Evolutionary conservation across 92 coral and sea anemone genomes (phyloP), one percentile per base, ranked within the genome.

Genomic region (Epizoanthus ramosus): DNA sequence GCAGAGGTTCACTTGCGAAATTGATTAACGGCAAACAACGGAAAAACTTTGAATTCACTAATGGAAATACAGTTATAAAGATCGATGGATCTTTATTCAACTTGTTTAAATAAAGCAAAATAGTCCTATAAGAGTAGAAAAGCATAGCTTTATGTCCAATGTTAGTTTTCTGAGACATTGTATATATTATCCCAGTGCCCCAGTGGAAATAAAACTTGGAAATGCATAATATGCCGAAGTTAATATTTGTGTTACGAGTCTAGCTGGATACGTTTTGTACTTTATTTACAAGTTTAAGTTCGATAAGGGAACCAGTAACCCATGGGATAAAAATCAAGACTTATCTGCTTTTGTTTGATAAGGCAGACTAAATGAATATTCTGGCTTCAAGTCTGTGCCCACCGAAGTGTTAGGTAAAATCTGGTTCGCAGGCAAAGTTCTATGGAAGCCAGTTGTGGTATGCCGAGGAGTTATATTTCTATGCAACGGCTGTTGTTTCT

Each of bases 381-480:
- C 70, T 50, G 54, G 24, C 81, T 76, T 39, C 19, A 39, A 60
- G 37, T 76, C 69, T 25, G 10, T 54, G 81, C 24, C 71, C 59
- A 39, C 58, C 85, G 68, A 52, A 54, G 83, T 59, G 71, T 57
- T 72, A 73, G 63, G 57, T 75, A 77, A 66, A 63, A 72, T 41
- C 69, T 64, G 74, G 94, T 93, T 89, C 94, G 88, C 92, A 83
- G 92, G 98, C 94, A 91, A 93, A 91, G 86, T 84, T 91, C 98
- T 91, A 93, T 91, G 98, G 94, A 88, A 88, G 79, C 89, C 85
- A 35, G 70, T 80, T 68, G 75, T 80, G 88, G 91, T 87, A 93
- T 93, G 94, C 79, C 86, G 54, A 37, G 65, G 43, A 76, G 69
- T 74, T 71, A 91, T 89, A 93, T 93, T 87, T 83, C 98, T 28